Base-by-base conservation (phyloP, 2,888 invertebrate species). In the Zonitis immaculata region DNA sequence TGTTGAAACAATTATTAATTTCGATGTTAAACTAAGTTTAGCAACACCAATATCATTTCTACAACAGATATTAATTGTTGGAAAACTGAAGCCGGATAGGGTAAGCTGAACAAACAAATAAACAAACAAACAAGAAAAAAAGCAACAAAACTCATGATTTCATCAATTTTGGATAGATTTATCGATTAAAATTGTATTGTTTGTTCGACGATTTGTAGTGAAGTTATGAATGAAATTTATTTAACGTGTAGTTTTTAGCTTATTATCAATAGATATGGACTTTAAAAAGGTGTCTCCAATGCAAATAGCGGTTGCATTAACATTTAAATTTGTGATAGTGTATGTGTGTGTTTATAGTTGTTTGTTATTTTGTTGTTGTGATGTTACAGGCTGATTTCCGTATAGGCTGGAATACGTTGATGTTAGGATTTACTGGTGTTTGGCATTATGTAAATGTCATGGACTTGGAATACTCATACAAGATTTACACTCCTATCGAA, bases 401-500 rank as follows among this genome's bases (percentile, higher is more conserved):
- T 50, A 79, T 87, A 18, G 86, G 86, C 16, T 90, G 88, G 83
- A 89, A 90, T 61, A 81, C 80, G 45, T 80, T 88, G 66, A 82
- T 86, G 46, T 79, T 86, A 25, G 91, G 91, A 7, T 88, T 91
- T 71, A 84, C 85, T 0, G 91, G 90, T 39, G 84, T 88, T 39
- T 90, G 89, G 87, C 85, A 83, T 66, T 88, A 82, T 74, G 78
- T 79, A 73, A 80, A 81, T 44, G 70, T 84, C 14, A 81, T 83
- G 9, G 85, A 91, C 73, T 89, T 91, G 59, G 86, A 89, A 58
- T 90, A 91, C 72, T 81, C 87, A 0, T 89, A 88, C 72, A 83
- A 86, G 61, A 74, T 91, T 35, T 89, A 84, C 67, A 89, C 90
- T 0, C 91, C 91, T 0, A 73, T 91, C n/a, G 82, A 84, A 64